Evolutionary conservation across 35 echinoderm and acorn worm species (phyloP).

Genomic region (Apostichopus parvimensis): DNA sequence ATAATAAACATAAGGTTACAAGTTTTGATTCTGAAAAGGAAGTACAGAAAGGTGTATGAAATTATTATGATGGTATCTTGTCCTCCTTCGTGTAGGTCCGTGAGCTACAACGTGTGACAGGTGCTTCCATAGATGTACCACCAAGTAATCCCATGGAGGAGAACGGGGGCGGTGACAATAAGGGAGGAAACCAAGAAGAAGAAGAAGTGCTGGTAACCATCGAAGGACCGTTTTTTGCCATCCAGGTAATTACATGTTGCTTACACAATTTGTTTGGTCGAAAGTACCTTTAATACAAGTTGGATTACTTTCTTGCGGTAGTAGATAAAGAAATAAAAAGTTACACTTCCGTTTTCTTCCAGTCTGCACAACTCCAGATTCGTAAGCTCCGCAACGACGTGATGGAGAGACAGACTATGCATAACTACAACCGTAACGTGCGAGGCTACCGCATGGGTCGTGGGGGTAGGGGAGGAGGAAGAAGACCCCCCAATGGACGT

Average conservation of each 20-base stretch:
- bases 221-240: slow-evolving; percentile 87
- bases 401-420: slow-evolving; percentile 43
- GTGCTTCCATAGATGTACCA: slow-evolving; percentile 86
- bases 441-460: slow-evolving; percentile 24
- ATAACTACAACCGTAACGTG: slow-evolving; percentile 32
- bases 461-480: background rate
- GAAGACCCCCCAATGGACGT: background rate
- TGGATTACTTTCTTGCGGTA: too few relatives aligned
- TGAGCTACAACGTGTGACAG: slow-evolving; percentile 81
- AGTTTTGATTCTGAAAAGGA: too few relatives aligned
- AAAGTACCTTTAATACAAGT: too few relatives aligned
- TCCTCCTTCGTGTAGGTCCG: slow-evolving; percentile 58
- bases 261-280: too few relatives aligned
- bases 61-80: background rate
- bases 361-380: slow-evolving; percentile 46
- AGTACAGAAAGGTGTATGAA: too few relatives aligned
- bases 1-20: too few relatives aligned
- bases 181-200: slow-evolving; percentile 46
- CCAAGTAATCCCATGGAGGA: slow-evolving; percentile 49
- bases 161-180: slow-evolving; percentile 52
- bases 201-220: slow-evolving; percentile 84
- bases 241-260: slow-evolving; percentile 61
- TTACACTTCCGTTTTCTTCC: background rate
- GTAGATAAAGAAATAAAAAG: too few relatives aligned
- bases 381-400: slow-evolving; percentile 44